Evolutionary conservation across 2,113 vertebrate genomes (phyloP).

Genomic region (Amia ocellicauda): DNA sequence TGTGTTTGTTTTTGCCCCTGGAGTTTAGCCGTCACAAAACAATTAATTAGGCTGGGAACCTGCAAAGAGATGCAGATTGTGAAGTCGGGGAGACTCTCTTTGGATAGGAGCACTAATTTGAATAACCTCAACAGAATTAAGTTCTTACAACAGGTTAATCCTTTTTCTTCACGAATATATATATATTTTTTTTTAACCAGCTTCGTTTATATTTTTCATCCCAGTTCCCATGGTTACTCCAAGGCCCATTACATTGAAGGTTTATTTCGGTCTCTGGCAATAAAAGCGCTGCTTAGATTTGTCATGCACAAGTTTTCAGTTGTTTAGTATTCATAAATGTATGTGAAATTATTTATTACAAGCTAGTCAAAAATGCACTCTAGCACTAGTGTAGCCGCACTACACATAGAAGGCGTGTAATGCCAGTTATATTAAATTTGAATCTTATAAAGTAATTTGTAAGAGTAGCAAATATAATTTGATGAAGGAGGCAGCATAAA

Average conservation of each 20-base stretch:
- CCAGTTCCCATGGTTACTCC: slow-evolving; percentile 61
- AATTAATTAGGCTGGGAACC: slow-evolving; percentile 10
- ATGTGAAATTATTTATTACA: too few species aligned
- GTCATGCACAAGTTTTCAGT: too few species aligned
- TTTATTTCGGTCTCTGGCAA: slow-evolving; percentile 9
- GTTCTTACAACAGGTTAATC: not conserved
- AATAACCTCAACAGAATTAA: not conserved
- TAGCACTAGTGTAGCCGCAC: too few species aligned
- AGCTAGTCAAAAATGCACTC: too few species aligned
- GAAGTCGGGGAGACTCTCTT: too few species aligned
- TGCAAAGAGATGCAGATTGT: not conserved
- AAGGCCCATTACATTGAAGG: slow-evolving; percentile 41
- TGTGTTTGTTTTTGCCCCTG: not conserved
- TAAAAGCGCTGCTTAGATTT: not conserved
- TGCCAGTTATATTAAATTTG: too few species aligned
- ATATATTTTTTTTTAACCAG: not conserved
- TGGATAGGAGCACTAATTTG: too few species aligned
- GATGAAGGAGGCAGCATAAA: too few species aligned
- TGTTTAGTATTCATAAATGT: too few species aligned
- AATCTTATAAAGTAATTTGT: too few species aligned
- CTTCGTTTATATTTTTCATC: not conserved
- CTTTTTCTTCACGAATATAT: not conserved
- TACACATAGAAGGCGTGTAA: too few species aligned
- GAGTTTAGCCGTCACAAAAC: not conserved
- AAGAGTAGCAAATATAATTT: too few species aligned